phyloP scores from a whole-genome alignment of 2,113 vertebrate species.

The Lasiurus borealis region DNA sequence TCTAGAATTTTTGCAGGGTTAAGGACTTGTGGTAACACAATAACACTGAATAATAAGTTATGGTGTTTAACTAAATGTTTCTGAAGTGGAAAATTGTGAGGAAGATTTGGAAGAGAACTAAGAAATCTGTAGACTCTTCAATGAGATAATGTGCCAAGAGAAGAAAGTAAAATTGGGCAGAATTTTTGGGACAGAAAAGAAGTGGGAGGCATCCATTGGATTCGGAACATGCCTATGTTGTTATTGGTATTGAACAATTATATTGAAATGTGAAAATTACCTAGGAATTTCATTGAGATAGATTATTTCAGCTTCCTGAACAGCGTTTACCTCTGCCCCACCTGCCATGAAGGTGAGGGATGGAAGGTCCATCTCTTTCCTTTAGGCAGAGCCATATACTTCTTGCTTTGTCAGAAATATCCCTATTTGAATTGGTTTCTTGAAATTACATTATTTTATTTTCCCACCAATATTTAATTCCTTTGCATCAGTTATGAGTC shows the following conservation, averaged over 20 bases:
- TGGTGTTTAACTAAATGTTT: conserved; percentile 62
- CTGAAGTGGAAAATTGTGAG: conserved; percentile 78
- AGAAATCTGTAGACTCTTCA: conserved; percentile 60
- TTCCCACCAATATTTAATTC: neutral
- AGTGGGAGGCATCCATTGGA: conserved; percentile 5
- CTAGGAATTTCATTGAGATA: neutral
- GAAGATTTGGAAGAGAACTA: conserved; percentile 77
- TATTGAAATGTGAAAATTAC: neutral
- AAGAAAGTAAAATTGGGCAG: conserved; percentile 57
- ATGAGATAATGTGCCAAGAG: conserved; percentile 63
- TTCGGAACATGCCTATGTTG: neutral
- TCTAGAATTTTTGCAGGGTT: conserved; percentile 41
- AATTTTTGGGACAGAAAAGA: conserved; percentile 64
- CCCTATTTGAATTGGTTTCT: neutral
- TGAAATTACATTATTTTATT: conserved; percentile 41
- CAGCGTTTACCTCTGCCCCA: neutral
- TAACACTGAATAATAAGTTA: conserved; percentile 45
- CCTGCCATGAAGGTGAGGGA: neutral
- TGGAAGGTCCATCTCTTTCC: neutral
- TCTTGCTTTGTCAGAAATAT: conserved; percentile 2
- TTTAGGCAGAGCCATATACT: neutral
- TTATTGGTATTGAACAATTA: neutral
- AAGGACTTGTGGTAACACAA: conserved; percentile 43
- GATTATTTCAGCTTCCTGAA: neutral
- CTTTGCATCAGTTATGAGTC: neutral